Evolutionary conservation across 2,888 invertebrate genomes (phyloP).

Genomic region (Cantharis rufa): DNA sequence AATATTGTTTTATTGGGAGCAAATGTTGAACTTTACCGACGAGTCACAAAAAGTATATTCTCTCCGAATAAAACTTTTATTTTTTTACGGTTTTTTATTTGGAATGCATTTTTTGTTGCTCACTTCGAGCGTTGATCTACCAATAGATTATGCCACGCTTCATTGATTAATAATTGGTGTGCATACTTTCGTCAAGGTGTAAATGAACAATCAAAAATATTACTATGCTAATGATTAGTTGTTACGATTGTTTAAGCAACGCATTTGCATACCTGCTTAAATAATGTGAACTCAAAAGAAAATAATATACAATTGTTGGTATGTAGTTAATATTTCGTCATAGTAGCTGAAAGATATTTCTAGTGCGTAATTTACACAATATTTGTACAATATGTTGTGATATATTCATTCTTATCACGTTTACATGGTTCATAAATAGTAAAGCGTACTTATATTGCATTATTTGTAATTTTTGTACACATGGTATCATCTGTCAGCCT

Average conservation of each 20-base stretch:
- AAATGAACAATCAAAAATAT: neutral
- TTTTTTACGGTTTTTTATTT: too few relatives aligned
- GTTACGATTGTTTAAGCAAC: neutral
- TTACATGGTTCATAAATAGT: neutral
- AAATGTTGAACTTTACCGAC: too few relatives aligned
- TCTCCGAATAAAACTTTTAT: too few relatives aligned
- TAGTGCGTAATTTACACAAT: neutral
- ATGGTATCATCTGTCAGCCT: constrained; percentile 16
- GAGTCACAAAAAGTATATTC: too few relatives aligned
- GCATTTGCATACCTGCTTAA: neutral
- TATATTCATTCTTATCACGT: neutral
- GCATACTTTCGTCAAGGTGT: neutral
- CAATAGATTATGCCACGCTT: neutral
- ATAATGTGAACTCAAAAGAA: neutral
- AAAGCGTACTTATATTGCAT: neutral
- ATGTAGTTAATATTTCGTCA: neutral
- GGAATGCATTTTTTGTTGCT: too few relatives aligned
- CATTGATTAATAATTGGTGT: neutral
- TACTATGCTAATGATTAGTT: neutral
- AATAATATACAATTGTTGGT: neutral
- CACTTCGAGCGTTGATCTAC: too few relatives aligned
- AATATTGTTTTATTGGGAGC: too few relatives aligned
- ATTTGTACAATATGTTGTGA: neutral
- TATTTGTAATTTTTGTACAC: neutral
- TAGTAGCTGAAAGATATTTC: neutral